Percentiles rank a stretch among this genome's conserved stretches.
These are phyloP conservation scores for Hymenopus coronatus DNA, from an alignment of 2,888 invertebrate species.

Conservation along the genomic window DNA sequence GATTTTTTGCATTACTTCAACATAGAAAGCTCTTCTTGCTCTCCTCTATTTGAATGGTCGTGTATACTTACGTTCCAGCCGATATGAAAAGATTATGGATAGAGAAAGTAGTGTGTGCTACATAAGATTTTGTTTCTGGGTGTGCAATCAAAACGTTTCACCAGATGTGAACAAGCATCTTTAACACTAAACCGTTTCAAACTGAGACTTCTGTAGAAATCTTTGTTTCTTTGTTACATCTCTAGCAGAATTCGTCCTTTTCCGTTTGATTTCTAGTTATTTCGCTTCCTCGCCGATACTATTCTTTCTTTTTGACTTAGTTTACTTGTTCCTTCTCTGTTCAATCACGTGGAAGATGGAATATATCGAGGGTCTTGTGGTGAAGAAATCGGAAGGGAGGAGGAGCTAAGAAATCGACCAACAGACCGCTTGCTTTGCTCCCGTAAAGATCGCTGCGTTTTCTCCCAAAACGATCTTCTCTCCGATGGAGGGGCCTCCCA, in stretches of 20 bases:
- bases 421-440: neutral
- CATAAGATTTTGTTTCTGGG: too few relatives aligned
- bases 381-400: neutral
- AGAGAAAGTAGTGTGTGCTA: too few relatives aligned
- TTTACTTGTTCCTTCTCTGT: neutral
- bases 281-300: neutral
- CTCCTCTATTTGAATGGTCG: too few relatives aligned
- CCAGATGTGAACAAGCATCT: too few relatives aligned
- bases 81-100: too few relatives aligned
- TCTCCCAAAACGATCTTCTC: neutral
- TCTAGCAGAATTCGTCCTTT: neutral
- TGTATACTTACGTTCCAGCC: too few relatives aligned
- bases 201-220: neutral
- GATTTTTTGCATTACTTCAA: too few relatives aligned
- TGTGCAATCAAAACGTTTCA: too few relatives aligned
- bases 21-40: too few relatives aligned
- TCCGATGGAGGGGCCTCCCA: neutral
- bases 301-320: neutral
- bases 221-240: neutral
- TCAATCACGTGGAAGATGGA: conserved; percentile 5
- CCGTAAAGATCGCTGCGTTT: neutral
- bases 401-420: neutral
- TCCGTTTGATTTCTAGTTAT: neutral
- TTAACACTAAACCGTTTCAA: too few relatives aligned
- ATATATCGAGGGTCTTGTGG: neutral